Base-by-base conservation (phyloP, 2,888 invertebrate species). In the Argyresthia albistria region DNA sequence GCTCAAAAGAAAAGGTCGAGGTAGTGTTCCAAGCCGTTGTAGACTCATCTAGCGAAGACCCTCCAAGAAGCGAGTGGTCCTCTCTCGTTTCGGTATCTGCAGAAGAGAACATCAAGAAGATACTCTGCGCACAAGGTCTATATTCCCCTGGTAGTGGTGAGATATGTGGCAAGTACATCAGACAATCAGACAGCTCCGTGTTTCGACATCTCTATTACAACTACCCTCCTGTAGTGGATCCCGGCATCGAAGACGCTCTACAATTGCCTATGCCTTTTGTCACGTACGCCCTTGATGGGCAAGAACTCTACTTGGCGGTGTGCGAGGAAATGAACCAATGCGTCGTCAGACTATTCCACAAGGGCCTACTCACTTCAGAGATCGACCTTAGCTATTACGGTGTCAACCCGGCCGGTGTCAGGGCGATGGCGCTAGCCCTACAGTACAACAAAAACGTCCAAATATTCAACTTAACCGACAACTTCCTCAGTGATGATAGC, bases 61-160 rank as follows among this genome's bases (percentile, higher is more conserved):
- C 66, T 14, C 63, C 67, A 0, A 55, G 61, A 53, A 61, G 61
- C 10, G 61, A 69, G 54, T 70, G 69, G 64, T 64, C 62, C 1
- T 66, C 69, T 1, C 58, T 69, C 0, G 39, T 60, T 0, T 15
- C 57, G 0, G 25, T 51, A 1, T 48, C 51, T 8, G 50, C 52
- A 0, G 55, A 59, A 12, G 60, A 59, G 3, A 61, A 58, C 46
- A 55, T 58, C 2, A 74, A 75, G 54, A 54, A 59, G 51, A 53
- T 55, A 6, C 55, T 70, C 1, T 65, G 56, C 43, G 60, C 61
- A 25, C 16, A 64, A 46, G 71, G 67, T 0, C 52, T 69, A 0
- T 77, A 68, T 39, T 60, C 65, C 4, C 70, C 74, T 4, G 75
- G 73, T 0, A 70, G 67, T 51, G 72, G 69, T 0, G 73, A 76